Base-by-base conservation (phyloP, 2,888 invertebrate genomes). In the Polyommatus icarus region DNA sequence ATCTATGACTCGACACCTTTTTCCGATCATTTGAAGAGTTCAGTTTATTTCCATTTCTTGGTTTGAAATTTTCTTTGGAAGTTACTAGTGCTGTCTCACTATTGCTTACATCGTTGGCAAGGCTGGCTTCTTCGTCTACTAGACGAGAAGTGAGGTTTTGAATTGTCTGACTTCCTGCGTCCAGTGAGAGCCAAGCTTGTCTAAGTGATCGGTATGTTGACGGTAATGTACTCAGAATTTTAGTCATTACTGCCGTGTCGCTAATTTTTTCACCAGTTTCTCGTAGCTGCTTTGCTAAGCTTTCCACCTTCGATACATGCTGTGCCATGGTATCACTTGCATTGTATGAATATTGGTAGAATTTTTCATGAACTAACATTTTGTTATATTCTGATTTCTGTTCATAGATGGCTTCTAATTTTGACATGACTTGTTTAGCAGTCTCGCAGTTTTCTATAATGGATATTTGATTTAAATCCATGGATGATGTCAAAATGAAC, bases 401-500 rank as follows among this genome's bases (percentile, higher is more conserved):
- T 40, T 76, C 76, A 75, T 78, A 78, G n/a, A 78, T 71, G 40
- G 78, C 40, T 32, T 78, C 76, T 36, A 78, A 72, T 59, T 78
- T 78, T 20, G 36, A 59, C 40, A 40, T 73, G 12, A 78, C 57
- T 15, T 75, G 36, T 61, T 78, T 75, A 20, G 78, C 78, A 40
- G 36, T 78, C n/a, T 71, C 32, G 73, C 36, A 50, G 15, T 54
- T 54, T 54, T 54, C 54, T 54, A 54, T 54, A 1, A 54, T 5
- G 5, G 54, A 54, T 18, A 72, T 77, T 50, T 78, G 78, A 61
- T 73, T 75, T 7, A 78, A 61, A 78, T 78, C 78, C 78, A 78
- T 78, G n/a, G 61, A 78, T 40, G 75, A 78, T 40, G 78, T 78
- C 75, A 78, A 73, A 78, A 78, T 78, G 40, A 75, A 78, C 61